phyloP scores from a whole-genome alignment of 2,888 invertebrate genomes.

The Sphecodes monilicornis region DNA sequence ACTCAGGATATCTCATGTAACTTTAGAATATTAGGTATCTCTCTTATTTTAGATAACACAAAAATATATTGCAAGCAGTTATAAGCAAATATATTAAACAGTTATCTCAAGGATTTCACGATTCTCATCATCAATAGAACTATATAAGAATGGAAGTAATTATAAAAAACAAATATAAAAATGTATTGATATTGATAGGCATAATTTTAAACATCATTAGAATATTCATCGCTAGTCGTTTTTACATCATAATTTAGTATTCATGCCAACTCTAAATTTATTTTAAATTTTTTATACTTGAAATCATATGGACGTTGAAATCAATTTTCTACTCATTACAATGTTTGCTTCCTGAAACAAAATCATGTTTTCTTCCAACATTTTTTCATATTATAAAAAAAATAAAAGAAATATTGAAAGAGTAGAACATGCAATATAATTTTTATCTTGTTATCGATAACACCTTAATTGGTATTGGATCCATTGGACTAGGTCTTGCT shows the following conservation, averaged over 20 bases:
- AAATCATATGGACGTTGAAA: neutral
- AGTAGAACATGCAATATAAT: neutral
- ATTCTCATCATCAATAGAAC: neutral
- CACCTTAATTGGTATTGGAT: conserved; percentile 75
- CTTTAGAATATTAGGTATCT: neutral
- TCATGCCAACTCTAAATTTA: neutral
- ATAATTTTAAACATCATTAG: neutral
- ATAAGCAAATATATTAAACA: neutral
- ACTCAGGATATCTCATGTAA: neutral
- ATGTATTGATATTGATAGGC: neutral
- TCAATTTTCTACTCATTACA: neutral
- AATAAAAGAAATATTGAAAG: neutral
- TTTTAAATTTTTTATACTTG: neutral
- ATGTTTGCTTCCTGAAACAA: neutral
- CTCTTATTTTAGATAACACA: neutral
- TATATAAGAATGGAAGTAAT: too few relatives aligned
- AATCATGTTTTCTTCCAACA: neutral
- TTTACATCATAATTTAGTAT: neutral
- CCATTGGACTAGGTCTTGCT: conserved; percentile 62
- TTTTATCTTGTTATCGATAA: conserved; percentile 22
- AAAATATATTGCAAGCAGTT: neutral
- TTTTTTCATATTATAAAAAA: neutral
- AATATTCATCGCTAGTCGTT: too few relatives aligned
- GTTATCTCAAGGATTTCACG: neutral
- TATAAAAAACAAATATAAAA: too few relatives aligned